phyloP scores from a whole-genome alignment of 2,113 vertebrate genomes.

The Monopterus albus region DNA sequence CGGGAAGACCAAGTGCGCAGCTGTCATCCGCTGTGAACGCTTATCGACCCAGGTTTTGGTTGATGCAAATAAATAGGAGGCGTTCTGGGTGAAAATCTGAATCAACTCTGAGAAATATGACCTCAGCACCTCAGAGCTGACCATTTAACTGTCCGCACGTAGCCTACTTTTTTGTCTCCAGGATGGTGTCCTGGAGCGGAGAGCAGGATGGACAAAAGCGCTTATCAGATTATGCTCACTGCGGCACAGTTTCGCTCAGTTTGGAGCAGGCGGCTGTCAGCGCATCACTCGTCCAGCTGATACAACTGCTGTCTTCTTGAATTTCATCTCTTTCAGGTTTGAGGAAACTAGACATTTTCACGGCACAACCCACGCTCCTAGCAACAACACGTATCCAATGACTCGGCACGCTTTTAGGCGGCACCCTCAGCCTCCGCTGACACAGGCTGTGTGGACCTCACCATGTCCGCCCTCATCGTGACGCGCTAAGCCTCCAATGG shows the following conservation, averaged over 20 bases:
- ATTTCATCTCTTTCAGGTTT: slow-evolving; percentile 20
- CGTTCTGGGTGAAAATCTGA: slow-evolving; percentile 40
- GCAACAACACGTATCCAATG: slow-evolving; percentile 81
- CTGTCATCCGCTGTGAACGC: slow-evolving; percentile 37
- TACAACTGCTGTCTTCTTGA: neutral
- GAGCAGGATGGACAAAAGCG: slow-evolving; percentile 24
- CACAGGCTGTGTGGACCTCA: slow-evolving; percentile 46
- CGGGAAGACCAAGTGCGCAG: slow-evolving; percentile 64
- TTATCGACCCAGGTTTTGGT: neutral
- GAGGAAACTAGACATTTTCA: slow-evolving; percentile 46
- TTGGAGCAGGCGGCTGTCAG: slow-evolving; percentile 26
- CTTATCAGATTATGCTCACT: slow-evolving; percentile 76
- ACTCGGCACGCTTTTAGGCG: slow-evolving; percentile 69
- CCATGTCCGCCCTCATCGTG: slow-evolving; percentile 44
- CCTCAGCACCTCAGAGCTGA: slow-evolving; percentile 45
- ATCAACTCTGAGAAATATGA: slow-evolving; percentile 49
- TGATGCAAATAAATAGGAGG: slow-evolving; percentile 32
- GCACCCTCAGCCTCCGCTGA: slow-evolving; percentile 49
- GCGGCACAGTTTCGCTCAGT: slow-evolving; percentile 67
- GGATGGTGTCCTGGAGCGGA: slow-evolving; percentile 20
- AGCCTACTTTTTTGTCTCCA: neutral
- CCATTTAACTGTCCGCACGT: slow-evolving; percentile 4
- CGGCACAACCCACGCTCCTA: slow-evolving; percentile 72
- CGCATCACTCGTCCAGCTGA: slow-evolving; percentile 31
- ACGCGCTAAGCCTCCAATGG: slow-evolving; percentile 42